phyloP scores from a whole-genome alignment of 2,113 vertebrate genomes.

The Tricholaema leucomelas region DNA sequence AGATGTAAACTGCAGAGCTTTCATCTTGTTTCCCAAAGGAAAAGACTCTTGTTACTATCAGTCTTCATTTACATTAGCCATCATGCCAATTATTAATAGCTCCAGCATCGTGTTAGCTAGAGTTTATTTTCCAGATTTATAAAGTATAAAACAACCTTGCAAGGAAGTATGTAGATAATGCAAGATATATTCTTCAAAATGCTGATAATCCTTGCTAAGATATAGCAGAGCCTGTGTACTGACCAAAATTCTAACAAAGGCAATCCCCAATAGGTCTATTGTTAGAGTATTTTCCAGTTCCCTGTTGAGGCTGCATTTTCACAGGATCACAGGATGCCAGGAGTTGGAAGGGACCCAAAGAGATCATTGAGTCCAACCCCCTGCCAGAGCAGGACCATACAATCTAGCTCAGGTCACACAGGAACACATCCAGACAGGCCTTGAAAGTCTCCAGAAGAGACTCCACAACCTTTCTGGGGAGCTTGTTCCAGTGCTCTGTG shows the following conservation, averaged over 20 bases:
- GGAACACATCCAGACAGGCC: too few relatives aligned
- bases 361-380: too few relatives aligned
- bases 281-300: background rate
- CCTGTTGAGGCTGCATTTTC: background rate
- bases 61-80: background rate
- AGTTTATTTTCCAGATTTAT: background rate
- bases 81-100: background rate
- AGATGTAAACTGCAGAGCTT: background rate
- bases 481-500: too few relatives aligned
- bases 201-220: background rate
- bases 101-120: fast-evolving
- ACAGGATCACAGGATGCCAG: too few relatives aligned
- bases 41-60: background rate
- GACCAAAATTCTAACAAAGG: background rate
- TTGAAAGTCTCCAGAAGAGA: too few relatives aligned
- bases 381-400: too few relatives aligned
- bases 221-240: background rate
- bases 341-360: too few relatives aligned
- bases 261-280: background rate
- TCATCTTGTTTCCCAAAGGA: background rate
- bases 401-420: too few relatives aligned
- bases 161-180: background rate
- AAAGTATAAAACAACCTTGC: background rate
- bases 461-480: too few relatives aligned
- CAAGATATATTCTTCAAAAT: background rate